These are phyloP conservation scores for Bembecia ichneumoniformis DNA, from an alignment of 2,888 invertebrate species.

Conservation along the genomic window DNA sequence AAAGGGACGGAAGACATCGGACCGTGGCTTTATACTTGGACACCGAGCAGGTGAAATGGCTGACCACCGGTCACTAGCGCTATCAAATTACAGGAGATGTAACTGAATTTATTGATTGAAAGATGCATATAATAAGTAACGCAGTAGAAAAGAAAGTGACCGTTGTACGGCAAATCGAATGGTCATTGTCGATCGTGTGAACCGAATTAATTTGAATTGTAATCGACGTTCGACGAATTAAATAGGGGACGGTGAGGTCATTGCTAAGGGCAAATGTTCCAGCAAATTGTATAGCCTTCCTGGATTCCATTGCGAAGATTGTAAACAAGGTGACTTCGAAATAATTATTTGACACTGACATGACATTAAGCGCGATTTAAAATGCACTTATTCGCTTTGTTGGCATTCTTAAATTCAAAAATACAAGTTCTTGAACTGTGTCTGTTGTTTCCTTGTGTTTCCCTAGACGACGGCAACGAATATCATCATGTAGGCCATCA, in stretches of 20 bases:
- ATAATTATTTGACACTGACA: background rate
- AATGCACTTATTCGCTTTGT: no score
- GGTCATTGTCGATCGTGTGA: slow-evolving; percentile 51
- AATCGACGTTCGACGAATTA: slow-evolving; percentile 39
- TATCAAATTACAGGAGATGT: slow-evolving; percentile 49
- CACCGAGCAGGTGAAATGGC: slow-evolving; percentile 41
- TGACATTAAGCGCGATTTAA: background rate
- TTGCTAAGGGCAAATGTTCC: slow-evolving; percentile 31
- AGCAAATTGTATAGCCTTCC: slow-evolving; percentile 3
- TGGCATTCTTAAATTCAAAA: no score
- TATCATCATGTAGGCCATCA: no score
- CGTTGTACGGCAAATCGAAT: slow-evolving; percentile 35
- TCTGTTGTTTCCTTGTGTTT: no score
- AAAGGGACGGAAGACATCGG: slow-evolving; percentile 19
- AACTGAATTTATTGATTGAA: slow-evolving; percentile 43
- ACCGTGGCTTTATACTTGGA: slow-evolving; percentile 18
- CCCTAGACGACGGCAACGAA: no score
- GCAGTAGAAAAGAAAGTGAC: slow-evolving; percentile 35
- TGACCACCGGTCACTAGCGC: slow-evolving; percentile 59
- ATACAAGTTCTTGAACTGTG: no score
- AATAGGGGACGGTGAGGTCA: slow-evolving; percentile 44
- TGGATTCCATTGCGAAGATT: background rate
- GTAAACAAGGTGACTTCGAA: background rate
- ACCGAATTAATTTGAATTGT: slow-evolving; percentile 57
- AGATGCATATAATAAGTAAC: slow-evolving; percentile 45